These are phyloP conservation scores for Pardalotus punctatus DNA, from an alignment of 2,113 vertebrate species.

Conservation along the genomic window DNA sequence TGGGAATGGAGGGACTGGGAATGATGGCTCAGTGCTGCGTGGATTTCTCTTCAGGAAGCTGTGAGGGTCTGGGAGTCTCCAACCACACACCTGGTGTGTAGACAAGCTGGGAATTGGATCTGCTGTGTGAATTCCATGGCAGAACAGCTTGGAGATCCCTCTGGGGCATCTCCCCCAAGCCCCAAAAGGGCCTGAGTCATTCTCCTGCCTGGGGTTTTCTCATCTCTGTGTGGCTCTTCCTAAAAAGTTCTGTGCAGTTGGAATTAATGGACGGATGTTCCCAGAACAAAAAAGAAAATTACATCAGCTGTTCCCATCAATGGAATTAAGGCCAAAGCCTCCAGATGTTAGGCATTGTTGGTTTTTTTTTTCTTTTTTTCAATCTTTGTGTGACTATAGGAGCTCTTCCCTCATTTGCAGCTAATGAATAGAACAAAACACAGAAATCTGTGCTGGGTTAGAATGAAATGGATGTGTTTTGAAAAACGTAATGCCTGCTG, in stretches of 20 bases:
- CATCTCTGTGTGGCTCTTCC: neutral
- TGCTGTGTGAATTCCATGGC: neutral
- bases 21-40: neutral
- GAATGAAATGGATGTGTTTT: neutral
- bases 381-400: neutral
- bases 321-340: conserved; percentile 2
- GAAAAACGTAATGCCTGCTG: neutral
- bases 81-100: neutral
- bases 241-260: neutral
- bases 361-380: neutral
- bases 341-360: conserved; percentile 34
- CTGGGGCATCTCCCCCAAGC: neutral
- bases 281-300: conserved; percentile 17
- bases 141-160: neutral
- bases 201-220: neutral
- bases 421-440: conserved; percentile 28
- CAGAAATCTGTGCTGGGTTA: conserved; percentile 42
- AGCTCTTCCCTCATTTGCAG: neutral
- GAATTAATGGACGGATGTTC: neutral
- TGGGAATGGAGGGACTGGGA: neutral
- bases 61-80: neutral
- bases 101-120: neutral
- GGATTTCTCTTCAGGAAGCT: neutral
- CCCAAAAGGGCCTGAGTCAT: neutral
- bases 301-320: conserved; percentile 21